phyloP scores from a whole-genome alignment of 2,888 invertebrate genomes.

The Aspidiotus destructor region DNA sequence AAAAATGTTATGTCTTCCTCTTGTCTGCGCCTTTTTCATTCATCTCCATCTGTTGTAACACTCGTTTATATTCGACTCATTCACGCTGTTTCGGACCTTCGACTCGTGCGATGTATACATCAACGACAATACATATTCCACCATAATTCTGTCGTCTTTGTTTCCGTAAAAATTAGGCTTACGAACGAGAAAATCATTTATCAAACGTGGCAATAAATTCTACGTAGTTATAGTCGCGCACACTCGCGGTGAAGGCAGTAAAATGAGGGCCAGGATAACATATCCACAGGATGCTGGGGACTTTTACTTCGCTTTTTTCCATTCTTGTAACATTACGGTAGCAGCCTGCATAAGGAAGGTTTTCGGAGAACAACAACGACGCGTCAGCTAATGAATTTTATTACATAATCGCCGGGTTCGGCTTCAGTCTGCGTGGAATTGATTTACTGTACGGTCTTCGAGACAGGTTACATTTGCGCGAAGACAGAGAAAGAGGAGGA shows the following conservation, averaged over 20 bases:
- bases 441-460: neutral
- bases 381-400: constrained; percentile 15
- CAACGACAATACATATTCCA: neutral
- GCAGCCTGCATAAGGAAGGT: neutral
- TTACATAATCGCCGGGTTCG: neutral
- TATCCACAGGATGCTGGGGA: constrained; percentile 3
- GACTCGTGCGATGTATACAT: neutral
- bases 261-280: too few relatives aligned
- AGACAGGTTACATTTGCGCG: too few relatives aligned
- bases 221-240: neutral
- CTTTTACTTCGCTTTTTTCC: too few relatives aligned
- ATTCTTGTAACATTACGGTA: too few relatives aligned
- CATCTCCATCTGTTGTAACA: neutral
- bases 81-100: constrained; percentile 11
- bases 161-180: constrained; percentile 9
- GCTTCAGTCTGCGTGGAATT: neutral
- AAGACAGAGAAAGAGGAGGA: too few relatives aligned
- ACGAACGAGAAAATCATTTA: constrained; percentile 5
- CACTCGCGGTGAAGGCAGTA: too few relatives aligned
- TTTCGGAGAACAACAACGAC: neutral
- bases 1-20: neutral
- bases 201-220: constrained; percentile 10
- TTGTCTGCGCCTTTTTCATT: neutral
- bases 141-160: constrained; percentile 19
- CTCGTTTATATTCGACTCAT: constrained; percentile 13